Evolutionary conservation across 2,797 vertebrate species (phyloP).

Genomic region (Peromyscus aztecus): DNA sequence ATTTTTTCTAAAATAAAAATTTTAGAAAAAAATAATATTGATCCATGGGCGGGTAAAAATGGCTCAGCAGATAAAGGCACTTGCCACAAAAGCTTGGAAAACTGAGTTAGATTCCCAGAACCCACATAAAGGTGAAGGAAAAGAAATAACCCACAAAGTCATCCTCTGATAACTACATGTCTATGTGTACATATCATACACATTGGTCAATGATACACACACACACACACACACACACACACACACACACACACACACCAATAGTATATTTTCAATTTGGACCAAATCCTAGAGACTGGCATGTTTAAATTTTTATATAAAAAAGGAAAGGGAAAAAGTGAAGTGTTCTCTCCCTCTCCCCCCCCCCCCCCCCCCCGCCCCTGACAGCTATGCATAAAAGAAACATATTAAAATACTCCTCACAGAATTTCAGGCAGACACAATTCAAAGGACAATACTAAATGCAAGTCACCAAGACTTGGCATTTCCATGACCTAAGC

Average conservation of each 20-base stretch:
- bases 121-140: not conserved
- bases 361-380: not conserved
- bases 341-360: not conserved
- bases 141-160: not conserved
- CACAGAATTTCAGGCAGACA: constrained; percentile 78
- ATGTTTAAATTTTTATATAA: constrained; percentile 39
- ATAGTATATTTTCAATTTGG: not conserved
- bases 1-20: not conserved
- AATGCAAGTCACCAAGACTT: constrained; percentile 82
- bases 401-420: constrained; percentile 66
- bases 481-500: constrained; percentile 86
- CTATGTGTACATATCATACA: not conserved
- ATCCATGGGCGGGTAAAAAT: not conserved
- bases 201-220: not conserved
- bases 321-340: not conserved
- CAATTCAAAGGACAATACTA: constrained; percentile 79
- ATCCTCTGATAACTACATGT: not conserved
- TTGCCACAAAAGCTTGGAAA: not conserved
- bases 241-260: not conserved
- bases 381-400: constrained; percentile 35
- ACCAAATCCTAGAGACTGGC: constrained; percentile 50
- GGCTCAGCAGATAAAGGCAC: not conserved
- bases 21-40: not conserved
- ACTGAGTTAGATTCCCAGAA: not conserved
- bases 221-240: not conserved